phyloP scores from a whole-genome alignment of 1,140 invertebrate genomes.

The Philaenus spumarius region DNA sequence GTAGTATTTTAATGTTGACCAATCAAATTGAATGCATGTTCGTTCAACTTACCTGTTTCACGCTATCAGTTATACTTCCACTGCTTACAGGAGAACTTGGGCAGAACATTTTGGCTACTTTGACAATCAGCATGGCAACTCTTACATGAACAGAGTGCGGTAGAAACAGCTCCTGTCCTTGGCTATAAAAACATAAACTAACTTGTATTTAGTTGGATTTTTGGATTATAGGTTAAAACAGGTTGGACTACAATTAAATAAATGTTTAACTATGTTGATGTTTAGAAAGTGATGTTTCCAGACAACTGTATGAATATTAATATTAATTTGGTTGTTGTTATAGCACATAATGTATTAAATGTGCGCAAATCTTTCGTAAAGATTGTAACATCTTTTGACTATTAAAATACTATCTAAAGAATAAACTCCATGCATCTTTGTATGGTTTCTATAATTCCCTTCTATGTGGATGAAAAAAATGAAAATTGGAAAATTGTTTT shows the following conservation, averaged over 20 bases:
- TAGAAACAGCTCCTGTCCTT: conserved; percentile 43
- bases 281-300: conserved; percentile 59
- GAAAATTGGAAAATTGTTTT: too few relatives aligned
- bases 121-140: conserved; percentile 60
- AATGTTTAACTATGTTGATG: conserved; percentile 56
- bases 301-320: conserved; percentile 56
- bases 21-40: not conserved
- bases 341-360: too few relatives aligned
- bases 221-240: conserved; percentile 45
- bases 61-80: conserved; percentile 49
- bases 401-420: not conserved
- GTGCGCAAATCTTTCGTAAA: too few relatives aligned
- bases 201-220: conserved; percentile 55
- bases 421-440: too few relatives aligned
- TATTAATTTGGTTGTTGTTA: too few relatives aligned
- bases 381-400: conserved; percentile 39
- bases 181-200: not conserved
- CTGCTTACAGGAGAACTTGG: conserved; percentile 35
- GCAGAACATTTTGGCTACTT: conserved; percentile 52
- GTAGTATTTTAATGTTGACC: too few relatives aligned
- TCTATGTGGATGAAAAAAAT: too few relatives aligned
- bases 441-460: too few relatives aligned
- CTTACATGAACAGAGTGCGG: conserved; percentile 55
- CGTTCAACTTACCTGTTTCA: conserved; percentile 46
- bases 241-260: conserved; percentile 39